Evolutionary conservation across 2,888 invertebrate species (phyloP), one percentile per base, ranked within the genome.

Genomic region (Leptura quadrifasciata): DNA sequence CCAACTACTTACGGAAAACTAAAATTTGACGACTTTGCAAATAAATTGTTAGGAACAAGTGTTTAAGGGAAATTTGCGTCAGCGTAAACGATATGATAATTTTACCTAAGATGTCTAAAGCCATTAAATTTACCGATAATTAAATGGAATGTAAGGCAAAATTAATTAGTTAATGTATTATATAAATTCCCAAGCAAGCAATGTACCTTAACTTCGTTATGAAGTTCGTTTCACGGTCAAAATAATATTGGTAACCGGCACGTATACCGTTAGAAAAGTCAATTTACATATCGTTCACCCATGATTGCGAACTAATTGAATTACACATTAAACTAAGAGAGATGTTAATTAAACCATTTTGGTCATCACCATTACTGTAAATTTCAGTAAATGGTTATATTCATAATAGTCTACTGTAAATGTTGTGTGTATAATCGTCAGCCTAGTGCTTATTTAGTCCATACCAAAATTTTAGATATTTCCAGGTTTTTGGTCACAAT

Each of bases 101-200:
- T 63, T 35, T 18, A 63, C 20, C 63, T 20, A 21, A 63, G 63
- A 63, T 35, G 27, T 63, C 63, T 39, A 63, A 10, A 63, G 2
- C 63, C 63, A 63, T 63, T 63, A 63, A 35, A 21, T 39, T 63
- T 47, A 63, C 63, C 63, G 39, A 63, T 63, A 35, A 39, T 27
- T 63, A 35, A 63, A 35, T 20, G 18, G 0, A 21, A 47, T 39
- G 8, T 39, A 63, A 9, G 20, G 63, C 39, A 5, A 63, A 39
- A 2, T 63, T 63, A 27, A 63, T 63, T 63, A 63, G 63, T 20
- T 63, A 63, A 63, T 63, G 47, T 63, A 63, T 63, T 63, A 35
- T 35, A 39, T 15, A 63, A 63, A 63, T 63, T 35, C 20, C 63
- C 63, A n/a, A 10, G 10, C 63, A 18, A 18, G 63, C 63, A 12